These are phyloP conservation scores for Heliconius eleuchia DNA, from an alignment of 1,140 invertebrate species.

Conservation along the genomic window DNA sequence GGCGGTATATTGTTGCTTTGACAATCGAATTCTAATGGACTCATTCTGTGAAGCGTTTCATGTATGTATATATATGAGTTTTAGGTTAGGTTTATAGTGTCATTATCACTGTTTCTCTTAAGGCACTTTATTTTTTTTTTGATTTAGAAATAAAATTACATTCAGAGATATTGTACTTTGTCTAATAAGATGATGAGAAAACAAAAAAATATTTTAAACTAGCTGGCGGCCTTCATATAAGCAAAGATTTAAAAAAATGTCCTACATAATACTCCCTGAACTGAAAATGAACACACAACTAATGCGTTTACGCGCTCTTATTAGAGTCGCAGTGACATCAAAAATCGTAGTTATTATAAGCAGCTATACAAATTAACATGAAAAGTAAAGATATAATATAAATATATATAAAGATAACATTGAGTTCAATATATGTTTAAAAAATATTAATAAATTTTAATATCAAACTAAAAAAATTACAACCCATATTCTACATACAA, in stretches of 20 bases:
- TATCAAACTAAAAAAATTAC: too few relatives aligned
- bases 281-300: too few relatives aligned
- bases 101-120: neutral
- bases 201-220: too few relatives aligned
- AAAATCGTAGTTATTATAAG: too few relatives aligned
- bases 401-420: neutral
- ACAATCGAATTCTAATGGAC: constrained; percentile 31
- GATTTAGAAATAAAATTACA: neutral
- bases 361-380: neutral
- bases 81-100: neutral
- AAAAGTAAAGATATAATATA: neutral
- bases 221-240: too few relatives aligned
- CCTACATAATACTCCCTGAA: too few relatives aligned
- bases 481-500: neutral
- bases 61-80: neutral
- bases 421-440: neutral
- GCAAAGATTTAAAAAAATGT: too few relatives aligned
- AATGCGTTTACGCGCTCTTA: too few relatives aligned
- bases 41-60: constrained; percentile 7
- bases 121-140: neutral
- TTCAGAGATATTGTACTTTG: neutral
- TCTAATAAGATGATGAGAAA: too few relatives aligned
- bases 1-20: constrained; percentile 33
- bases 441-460: too few relatives aligned
- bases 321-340: too few relatives aligned